These are phyloP conservation scores for Emydocephalus ijimae DNA, from an alignment of 2,113 vertebrate genomes.

Conservation along the genomic window DNA sequence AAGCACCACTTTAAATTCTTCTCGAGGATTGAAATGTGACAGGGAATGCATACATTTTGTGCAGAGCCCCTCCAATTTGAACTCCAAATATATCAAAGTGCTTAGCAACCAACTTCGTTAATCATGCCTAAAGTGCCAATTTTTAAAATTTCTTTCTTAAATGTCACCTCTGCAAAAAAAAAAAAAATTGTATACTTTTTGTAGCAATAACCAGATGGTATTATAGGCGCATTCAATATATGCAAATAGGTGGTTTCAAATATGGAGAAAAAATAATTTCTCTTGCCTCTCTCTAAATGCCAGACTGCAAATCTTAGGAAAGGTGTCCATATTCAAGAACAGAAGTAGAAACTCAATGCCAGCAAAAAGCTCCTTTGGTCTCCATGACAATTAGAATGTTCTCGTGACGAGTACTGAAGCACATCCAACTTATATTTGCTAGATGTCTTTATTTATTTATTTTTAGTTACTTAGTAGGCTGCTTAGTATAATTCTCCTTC, in stretches of 20 bases:
- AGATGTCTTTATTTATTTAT: too few relatives aligned
- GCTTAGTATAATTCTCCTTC: background rate
- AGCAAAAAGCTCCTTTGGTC: background rate
- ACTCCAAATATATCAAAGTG: slow-evolving; percentile 28
- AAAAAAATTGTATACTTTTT: background rate
- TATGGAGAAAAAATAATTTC: background rate
- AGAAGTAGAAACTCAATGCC: background rate
- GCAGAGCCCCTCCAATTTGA: slow-evolving; percentile 33
- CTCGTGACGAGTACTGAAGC: background rate
- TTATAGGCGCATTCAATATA: background rate
- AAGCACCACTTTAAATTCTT: slow-evolving; percentile 22
- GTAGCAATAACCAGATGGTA: background rate
- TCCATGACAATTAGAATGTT: background rate
- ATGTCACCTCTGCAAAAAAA: slow-evolving; percentile 25
- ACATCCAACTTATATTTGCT: background rate
- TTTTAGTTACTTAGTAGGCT: background rate
- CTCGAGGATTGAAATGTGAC: slow-evolving; percentile 39
- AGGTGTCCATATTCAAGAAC: slow-evolving; percentile 11
- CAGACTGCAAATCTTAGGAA: background rate
- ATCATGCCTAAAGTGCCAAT: slow-evolving; percentile 8
- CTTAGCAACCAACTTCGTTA: slow-evolving; percentile 7
- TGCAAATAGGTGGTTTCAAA: background rate
- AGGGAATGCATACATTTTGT: slow-evolving; percentile 20
- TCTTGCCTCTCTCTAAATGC: background rate
- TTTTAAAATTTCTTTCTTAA: slow-evolving; percentile 16